Base-by-base conservation (phyloP, 2,888 invertebrate genomes). In the Melipona bicolor region DNA sequence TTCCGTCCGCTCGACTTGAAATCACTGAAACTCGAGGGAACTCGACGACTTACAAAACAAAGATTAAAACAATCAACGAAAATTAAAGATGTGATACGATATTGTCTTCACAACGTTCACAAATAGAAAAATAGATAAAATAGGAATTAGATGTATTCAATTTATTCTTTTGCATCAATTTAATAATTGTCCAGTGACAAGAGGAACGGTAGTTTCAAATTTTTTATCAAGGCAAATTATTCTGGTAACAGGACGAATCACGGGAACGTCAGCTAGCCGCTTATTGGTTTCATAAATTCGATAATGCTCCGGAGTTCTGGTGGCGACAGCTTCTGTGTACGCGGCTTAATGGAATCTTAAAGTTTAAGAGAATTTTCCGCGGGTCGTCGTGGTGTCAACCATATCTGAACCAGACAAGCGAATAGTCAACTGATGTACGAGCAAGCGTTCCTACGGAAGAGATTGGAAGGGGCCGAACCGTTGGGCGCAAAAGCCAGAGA, bases 341-440 rank as follows among this genome's bases (percentile, higher is more conserved):
- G 74, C 77, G 81, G 76, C 86, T 84, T 85, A 89, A 89, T 89
- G 89, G 89, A 86, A 89, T 89, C 85, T 86, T 83, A 86, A 89
- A 89, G 85, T 89, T 89, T 86, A 86, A 85, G 79, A 70, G 86
- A 88, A 89, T 88, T 85, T 89, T 87, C 85, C 75, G 78, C 78
- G 80, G 61, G 62, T 56, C 59, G 59, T 73, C 36, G 67, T 64
- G 87, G 79, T 87, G 85, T 88, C 85, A 88, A 87, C 79, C 85
- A 87, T 87, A 83, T 87, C 90, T 91, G 90, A 91, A 72, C 77
- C 85, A 81, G 90, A 90, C 91, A 91, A 90, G 85, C 90, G 88
- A 90, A 88, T 89, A 88, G 87, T 86, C 79, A 81, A 77, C 86
- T 88, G 91, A 90, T 91, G 87, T 90, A 90, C 88, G 91, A 87